Base-by-base conservation (phyloP, 2,888 invertebrate species). In the Caenorhabditis macrosperma region DNA sequence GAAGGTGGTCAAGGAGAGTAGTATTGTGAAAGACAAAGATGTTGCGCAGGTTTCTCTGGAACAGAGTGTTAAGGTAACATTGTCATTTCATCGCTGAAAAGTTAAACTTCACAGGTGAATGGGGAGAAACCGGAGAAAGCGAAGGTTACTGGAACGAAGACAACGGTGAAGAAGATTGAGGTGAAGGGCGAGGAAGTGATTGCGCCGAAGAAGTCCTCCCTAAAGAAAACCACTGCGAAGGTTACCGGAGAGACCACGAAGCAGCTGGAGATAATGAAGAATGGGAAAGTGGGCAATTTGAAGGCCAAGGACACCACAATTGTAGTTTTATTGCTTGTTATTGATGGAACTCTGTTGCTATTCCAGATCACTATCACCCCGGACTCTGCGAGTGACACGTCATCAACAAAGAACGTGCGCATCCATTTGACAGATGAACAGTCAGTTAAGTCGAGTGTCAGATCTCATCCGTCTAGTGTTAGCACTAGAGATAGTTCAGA, bases 401-500 rank as follows among this genome's bases (percentile, higher is more conserved):
- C 78, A 33, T 78, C 78, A 15, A 50, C 33, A 10, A 78, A 72
- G 33, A 78, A 72, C 44, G 72, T 78, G 46, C 78, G 74, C 17
- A 79, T 79, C 20, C 66, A 68, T 63, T 50, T 79, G 54, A 68
- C 63, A 12, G 68, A 63, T 46, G 74, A 68, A 35, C 55, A 61
- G 50, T 79, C 68, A 50, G 63, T 72, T 50, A 74, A 79, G 54
- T 74, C 74, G 12, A 74, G 68, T 74, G 63, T 68, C 52, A 67
- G 66, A 67, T 79, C 74, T 6, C 26, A 67, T 52, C 44, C 57
- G 20, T 78, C 74, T 46, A 74, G 68, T 68, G 52, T 69, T 55
- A 69, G 79, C 63, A 79, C 74, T 46, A 68, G 81, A 66, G 81
- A 81, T 54, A 81, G 74, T 66, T 83, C 83, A 17, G 83, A 83